A percentile compares a stretch with the other conserved stretches of the same genome.
These are phyloP conservation scores for Callopanchax toddi DNA, from an alignment of 2,113 vertebrate species.

Conservation along the genomic window DNA sequence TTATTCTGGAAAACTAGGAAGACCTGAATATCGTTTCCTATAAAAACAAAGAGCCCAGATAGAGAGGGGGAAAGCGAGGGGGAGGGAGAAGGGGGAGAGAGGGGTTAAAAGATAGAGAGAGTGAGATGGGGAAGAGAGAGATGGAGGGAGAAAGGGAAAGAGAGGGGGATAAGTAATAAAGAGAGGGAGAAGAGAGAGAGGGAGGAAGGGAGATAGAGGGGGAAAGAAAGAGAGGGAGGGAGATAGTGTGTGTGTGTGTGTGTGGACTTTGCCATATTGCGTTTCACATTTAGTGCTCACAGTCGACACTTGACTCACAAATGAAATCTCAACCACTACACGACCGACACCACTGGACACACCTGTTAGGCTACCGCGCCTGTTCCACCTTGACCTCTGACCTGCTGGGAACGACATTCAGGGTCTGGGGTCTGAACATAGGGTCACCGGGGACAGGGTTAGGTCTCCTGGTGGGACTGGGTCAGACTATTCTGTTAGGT, in stretches of 20 bases:
- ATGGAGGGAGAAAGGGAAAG: too few species aligned
- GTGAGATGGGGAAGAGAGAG: too few species aligned
- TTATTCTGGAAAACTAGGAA: constrained; percentile 85
- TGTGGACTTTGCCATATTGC: constrained; percentile 83
- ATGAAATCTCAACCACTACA: constrained; percentile 87
- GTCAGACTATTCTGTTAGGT: too few species aligned
- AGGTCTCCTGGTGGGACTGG: too few species aligned
- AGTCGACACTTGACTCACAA: constrained; percentile 89
- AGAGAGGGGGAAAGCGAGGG: constrained; percentile 51
- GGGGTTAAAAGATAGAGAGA: too few species aligned
- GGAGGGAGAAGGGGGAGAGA: too few species aligned
- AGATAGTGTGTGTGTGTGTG: constrained; percentile 56
- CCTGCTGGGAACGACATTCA: constrained; percentile 20
- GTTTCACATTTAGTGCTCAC: constrained; percentile 93
- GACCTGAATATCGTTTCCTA: constrained; percentile 85
- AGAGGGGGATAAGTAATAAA: neutral
- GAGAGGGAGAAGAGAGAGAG: too few species aligned
- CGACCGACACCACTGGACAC: constrained; percentile 87
- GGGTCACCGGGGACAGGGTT: too few species aligned
- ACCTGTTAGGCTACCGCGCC: constrained; percentile 86
- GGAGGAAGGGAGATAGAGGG: too few species aligned
- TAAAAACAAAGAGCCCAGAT: constrained; percentile 78
- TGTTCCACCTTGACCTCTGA: constrained; percentile 80
- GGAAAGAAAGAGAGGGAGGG: too few species aligned
- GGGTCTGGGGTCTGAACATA: too few species aligned